These are phyloP conservation scores for Cantharis flavilabris DNA, from an alignment of 2,888 invertebrate species.

Conservation along the genomic window DNA sequence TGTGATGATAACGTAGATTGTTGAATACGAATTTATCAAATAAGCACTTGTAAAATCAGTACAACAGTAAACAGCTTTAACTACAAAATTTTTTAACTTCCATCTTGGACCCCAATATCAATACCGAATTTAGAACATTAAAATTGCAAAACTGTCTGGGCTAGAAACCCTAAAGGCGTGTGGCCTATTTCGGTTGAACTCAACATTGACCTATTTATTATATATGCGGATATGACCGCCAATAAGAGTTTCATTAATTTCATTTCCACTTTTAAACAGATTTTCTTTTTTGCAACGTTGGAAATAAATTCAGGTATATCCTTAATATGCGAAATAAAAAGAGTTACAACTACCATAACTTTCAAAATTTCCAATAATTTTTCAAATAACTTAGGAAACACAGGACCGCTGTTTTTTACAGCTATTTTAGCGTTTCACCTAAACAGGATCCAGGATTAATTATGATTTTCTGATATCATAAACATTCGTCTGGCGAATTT, in stretches of 20 bases:
- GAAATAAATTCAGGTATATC: not conserved
- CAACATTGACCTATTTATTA: not conserved
- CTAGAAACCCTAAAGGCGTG: not conserved
- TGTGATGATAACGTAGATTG: not conserved
- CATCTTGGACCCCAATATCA: too few species aligned
- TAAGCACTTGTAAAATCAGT: not conserved
- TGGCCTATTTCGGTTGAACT: not conserved
- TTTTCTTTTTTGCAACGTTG: not conserved
- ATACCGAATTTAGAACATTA: too few species aligned
- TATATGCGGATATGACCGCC: not conserved
- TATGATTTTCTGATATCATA: not conserved
- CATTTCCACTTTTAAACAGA: not conserved
- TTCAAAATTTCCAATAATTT: not conserved
- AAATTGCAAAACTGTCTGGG: not conserved
- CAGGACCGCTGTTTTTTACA: not conserved
- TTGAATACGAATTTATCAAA: not conserved
- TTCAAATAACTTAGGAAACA: not conserved
- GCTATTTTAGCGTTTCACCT: not conserved
- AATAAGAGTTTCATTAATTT: not conserved
- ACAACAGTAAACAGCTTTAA: not conserved
- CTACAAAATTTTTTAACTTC: too few species aligned
- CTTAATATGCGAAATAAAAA: not conserved
- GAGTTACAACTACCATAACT: not conserved
- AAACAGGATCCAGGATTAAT: not conserved
- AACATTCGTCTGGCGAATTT: not conserved